Evolutionary conservation across 2,888 invertebrate species (phyloP), one percentile per base, ranked within the genome.

Genomic region (Achlya flavicornis): DNA sequence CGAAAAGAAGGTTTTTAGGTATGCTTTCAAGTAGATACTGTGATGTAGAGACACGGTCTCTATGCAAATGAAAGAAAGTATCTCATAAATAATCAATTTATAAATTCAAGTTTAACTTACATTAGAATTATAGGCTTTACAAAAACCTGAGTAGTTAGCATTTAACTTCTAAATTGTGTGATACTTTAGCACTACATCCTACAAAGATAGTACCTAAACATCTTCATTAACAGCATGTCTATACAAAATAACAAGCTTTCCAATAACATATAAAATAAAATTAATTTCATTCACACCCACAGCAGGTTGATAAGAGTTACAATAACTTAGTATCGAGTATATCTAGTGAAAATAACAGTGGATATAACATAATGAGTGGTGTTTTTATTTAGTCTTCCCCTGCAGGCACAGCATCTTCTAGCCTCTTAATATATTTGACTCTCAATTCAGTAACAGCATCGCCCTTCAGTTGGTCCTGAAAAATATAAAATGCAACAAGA

Each of bases 381-480:
- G n/a, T 38, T 16, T 35, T 46, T 33, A 32, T 61, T 94, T 96
- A 99, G 92, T 99, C 99, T 94, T 99, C 99, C 32, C 99, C 99
- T 57, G 98, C 98, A 11, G 99, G 99, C 78, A 99, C 97, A 1
- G 99, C 98, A 91, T 99, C 99, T 94, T 99, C 99, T 83, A 99
- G 93, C 87, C 98, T 95, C 85, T 98, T 97, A 69, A 99, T 96
- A 88, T 98, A 99, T 87, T 99, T 98, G 4, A 99, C 96, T 80
- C 98, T 95, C 26, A 99, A 94, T 94, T 99, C 99, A 26, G 99
- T 99, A 43, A 96, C 96, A 72, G 96, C 95, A 87, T 99, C 99
- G 60, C 99, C 99, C 92, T 98, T 98, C 62, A 99, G 89, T 80
- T 98, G 98, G 89, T 99, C 99, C 95, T 98, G 96, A 60, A 92